Base-by-base conservation (phyloP, 2,888 invertebrate species). In the Villa cingulata region DNA sequence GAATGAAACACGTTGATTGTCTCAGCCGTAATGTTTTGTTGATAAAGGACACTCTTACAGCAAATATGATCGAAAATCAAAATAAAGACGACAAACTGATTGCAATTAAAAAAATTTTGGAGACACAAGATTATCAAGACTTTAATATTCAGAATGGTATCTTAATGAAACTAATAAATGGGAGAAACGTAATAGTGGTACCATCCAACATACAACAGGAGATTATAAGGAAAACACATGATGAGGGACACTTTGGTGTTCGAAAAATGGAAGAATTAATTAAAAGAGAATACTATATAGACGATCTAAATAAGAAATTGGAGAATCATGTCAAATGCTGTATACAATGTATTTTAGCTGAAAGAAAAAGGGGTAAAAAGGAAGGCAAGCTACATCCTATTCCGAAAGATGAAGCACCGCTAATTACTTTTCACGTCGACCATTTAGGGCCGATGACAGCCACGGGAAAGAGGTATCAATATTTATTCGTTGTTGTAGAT, bases 391-490 rank as follows among this genome's bases (percentile, higher is more conserved):
- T 41, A n/a, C 41, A 41, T 23, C 15, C 41, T 4, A 41, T 20
- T n/a, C 20, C 20, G 1, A 36, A 41, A 15, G 41, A 23, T 23
- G 51, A 55, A 4, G 18, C 53, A 20, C 59, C 58, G 15, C 59
- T 61, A 16, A 40, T 43, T 12, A 43, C 43, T 4, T 15, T 51
- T 20, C 52, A 55, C 20, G 41, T 48, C 5, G 51, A 53, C 20
- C 46, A 53, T 27, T 49, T 41, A 29, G 52, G 51, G 17, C 66
- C 66, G 3, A 66, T 68, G 46, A 56, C 57, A 12, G 56, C 48
- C 14, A 62, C 57, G 34, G 55, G 47, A 18, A 50, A 44, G 0
- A 55, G 57, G 29, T 65, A 66, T 43, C 53, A 54, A 16, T 38
- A 46, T 46, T 40, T 50, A 32, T 48, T 46, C 27, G 23, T 50